phyloP scores from a whole-genome alignment of 2,888 invertebrate species.

The Trichopria drosophilae region DNA sequence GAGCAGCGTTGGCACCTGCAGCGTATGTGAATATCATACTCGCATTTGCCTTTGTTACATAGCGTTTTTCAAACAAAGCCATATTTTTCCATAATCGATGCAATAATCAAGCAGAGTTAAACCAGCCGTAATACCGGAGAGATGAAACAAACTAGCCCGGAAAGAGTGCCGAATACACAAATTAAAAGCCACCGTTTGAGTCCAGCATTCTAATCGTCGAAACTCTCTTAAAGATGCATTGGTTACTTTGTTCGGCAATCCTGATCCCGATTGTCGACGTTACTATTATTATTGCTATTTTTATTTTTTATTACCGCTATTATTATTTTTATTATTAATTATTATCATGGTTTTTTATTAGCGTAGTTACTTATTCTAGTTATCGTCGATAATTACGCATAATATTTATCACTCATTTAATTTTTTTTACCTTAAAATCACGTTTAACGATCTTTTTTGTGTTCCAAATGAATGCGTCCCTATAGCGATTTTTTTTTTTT shows the following conservation, averaged over 20 bases:
- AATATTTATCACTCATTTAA: too few relatives aligned
- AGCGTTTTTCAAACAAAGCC: constrained; percentile 56
- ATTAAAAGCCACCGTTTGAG: constrained; percentile 7
- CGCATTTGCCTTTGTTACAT: constrained; percentile 57
- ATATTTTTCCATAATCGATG: constrained; percentile 58
- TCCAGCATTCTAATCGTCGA: background rate
- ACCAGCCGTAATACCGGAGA: constrained; percentile 26
- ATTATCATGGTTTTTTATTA: constrained; percentile 10
- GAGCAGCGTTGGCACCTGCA: constrained; percentile 41
- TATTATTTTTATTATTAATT: constrained; percentile 11
- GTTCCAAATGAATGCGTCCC: too few relatives aligned
- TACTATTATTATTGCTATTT: too few relatives aligned
- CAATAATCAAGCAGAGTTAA: constrained; percentile 49
- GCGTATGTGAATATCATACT: constrained; percentile 47
- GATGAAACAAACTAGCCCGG: constrained; percentile 41
- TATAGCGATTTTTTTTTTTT: constrained; percentile 16
- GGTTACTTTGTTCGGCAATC: too few relatives aligned
- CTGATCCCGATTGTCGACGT: too few relatives aligned
- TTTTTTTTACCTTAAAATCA: too few relatives aligned
- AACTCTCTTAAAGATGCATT: too few relatives aligned
- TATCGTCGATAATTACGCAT: constrained; percentile 12
- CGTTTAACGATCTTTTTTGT: too few relatives aligned
- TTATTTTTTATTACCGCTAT: constrained; percentile 13
- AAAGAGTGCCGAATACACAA: constrained; percentile 47
- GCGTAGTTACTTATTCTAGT: background rate